phyloP scores from a whole-genome alignment of 2,113 vertebrate genomes.

The Heliornis fulica region DNA sequence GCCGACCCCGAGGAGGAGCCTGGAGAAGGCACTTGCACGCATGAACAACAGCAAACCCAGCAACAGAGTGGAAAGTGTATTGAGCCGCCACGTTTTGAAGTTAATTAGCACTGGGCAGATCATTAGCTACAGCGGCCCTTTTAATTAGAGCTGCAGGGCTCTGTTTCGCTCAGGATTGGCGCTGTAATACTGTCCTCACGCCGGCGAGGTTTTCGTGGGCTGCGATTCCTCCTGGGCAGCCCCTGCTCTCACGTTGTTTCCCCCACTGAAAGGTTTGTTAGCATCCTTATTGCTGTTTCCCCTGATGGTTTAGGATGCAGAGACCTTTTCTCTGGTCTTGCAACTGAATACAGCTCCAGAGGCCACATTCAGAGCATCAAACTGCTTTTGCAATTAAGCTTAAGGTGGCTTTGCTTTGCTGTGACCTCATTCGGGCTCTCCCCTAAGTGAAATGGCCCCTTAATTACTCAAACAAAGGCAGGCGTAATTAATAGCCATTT shows the following conservation, averaged over 20 bases:
- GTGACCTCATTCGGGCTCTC: conserved; percentile 61
- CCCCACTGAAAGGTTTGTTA: not conserved
- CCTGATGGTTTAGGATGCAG: not conserved
- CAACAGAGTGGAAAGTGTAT: not conserved
- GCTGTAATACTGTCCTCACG: not conserved
- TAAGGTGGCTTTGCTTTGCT: conserved; percentile 41
- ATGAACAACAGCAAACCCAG: not conserved
- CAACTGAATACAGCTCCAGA: conserved; percentile 26
- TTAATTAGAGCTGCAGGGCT: conserved; percentile 60
- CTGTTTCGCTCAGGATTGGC: not conserved
- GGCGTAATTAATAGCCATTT: conserved; percentile 23
- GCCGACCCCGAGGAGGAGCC: not conserved
- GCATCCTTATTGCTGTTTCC: not conserved
- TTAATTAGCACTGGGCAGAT: conserved; percentile 61
- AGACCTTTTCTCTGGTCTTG: conserved; percentile 19
- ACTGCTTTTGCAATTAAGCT: conserved; percentile 61
- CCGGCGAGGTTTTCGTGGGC: not conserved
- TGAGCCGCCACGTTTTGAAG: not conserved
- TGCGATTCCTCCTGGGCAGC: not conserved
- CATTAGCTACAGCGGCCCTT: conserved; percentile 50
- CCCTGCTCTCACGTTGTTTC: not conserved
- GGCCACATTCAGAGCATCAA: conserved; percentile 32
- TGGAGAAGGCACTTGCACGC: not conserved
- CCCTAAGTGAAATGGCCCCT: not conserved
- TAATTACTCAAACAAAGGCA: conserved; percentile 42